These are phyloP conservation scores for Drosophila quinaria DNA, from an alignment of 2,888 invertebrate species.

Conservation along the genomic window DNA sequence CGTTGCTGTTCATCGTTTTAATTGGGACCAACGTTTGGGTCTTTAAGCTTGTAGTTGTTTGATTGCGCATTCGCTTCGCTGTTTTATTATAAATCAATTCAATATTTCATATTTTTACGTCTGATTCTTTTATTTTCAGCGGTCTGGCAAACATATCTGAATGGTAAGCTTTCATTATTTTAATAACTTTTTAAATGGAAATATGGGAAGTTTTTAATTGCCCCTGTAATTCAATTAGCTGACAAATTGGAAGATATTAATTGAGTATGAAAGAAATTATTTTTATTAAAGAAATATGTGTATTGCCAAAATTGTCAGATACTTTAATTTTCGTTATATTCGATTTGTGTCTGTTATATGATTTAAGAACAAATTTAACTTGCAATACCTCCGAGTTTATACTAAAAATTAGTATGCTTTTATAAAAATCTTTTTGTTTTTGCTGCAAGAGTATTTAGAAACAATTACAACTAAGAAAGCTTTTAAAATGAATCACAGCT, in stretches of 20 bases:
- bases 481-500: slow-evolving; percentile 20
- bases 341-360: slow-evolving; percentile 5
- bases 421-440: too few species aligned
- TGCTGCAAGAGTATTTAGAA: background rate
- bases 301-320: background rate
- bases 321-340: slow-evolving; percentile 1
- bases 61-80: slow-evolving; percentile 37
- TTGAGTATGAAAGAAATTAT: slow-evolving; percentile 9
- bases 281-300: background rate
- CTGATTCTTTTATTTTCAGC: slow-evolving; percentile 46
- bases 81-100: slow-evolving; percentile 34
- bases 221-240: slow-evolving; percentile 31
- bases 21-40: slow-evolving; percentile 28
- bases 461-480: slow-evolving; percentile 4
- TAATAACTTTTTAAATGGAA: slow-evolving; percentile 10
- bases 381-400: background rate
- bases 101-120: slow-evolving; percentile 35
- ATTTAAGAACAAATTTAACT: background rate
- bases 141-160: slow-evolving; percentile 21
- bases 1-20: slow-evolving; percentile 22
- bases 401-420: too few species aligned
- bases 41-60: slow-evolving; percentile 24
- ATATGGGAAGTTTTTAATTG: slow-evolving; percentile 19
- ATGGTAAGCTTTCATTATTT: slow-evolving; percentile 52
- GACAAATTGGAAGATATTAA: slow-evolving; percentile 7